phyloP scores from a whole-genome alignment of 2,113 vertebrate species.

The Girardinichthys multiradiatus region DNA sequence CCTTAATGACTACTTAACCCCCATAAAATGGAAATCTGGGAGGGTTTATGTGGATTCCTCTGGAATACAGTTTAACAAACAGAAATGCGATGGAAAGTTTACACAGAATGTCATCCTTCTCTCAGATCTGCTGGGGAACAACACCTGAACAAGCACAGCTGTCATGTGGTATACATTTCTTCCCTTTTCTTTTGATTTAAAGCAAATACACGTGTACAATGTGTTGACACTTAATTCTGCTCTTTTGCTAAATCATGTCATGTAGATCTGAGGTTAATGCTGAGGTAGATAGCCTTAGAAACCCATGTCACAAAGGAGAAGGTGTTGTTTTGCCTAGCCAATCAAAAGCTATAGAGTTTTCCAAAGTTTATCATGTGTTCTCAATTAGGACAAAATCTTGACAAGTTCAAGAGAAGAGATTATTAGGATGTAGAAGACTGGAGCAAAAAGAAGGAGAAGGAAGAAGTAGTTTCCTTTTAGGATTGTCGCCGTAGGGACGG shows the following conservation, averaged over 20 bases:
- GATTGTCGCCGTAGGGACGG: not conserved
- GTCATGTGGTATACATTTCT: not conserved
- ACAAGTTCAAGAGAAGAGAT: not conserved
- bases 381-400: not conserved
- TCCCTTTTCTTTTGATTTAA: not conserved
- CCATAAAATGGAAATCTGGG: not conserved
- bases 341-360: not conserved
- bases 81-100: not conserved
- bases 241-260: not conserved
- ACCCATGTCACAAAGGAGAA: not conserved
- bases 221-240: not conserved
- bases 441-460: not conserved
- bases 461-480: not conserved
- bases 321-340: not conserved
- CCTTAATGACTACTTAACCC: not conserved
- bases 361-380: not conserved
- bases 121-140: not conserved
- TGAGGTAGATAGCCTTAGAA: not conserved
- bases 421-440: not conserved
- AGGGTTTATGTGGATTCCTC: constrained; percentile 2
- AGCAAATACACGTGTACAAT: not conserved
- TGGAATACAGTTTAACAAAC: not conserved
- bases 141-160: not conserved
- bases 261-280: not conserved
- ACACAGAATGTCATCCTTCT: not conserved